Base-by-base conservation (phyloP, 2,888 invertebrate species). In the Monoplex corrugatus region DNA sequence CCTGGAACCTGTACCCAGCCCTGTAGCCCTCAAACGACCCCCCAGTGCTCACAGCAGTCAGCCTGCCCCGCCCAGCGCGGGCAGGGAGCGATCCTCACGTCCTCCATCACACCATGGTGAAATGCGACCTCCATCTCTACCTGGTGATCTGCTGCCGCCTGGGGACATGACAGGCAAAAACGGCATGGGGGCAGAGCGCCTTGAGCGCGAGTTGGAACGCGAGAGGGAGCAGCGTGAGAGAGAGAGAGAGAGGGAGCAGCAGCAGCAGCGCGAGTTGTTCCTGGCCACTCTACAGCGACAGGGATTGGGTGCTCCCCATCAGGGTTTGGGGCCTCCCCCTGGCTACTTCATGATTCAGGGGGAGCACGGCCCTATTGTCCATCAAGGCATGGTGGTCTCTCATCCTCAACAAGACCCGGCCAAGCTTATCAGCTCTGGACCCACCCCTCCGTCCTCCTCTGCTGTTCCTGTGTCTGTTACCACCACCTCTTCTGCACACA, bases 11-110 rank as follows among this genome's bases (percentile, higher is more conserved):
- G 82, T 63, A 43, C 88, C 83, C 28, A 57, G 82, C n/a, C 88
- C 88, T 2, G 43, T 83, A 72, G 63, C 78, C 0, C 43, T 83
- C 2, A 91, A 89, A 38, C 88, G 91, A 40, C 92, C 92, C 23
- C 92, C 92, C 28, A 91, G 92, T 89, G 91, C 92, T 44, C 92
- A 92, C 90, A 91, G 87, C 89, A 90, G 40, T 44, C 89, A 45
- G 80, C 68, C 68, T 28, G 44, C 78, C 68, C 40, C 40, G 10
- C 82, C 50, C 2, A 35, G 2, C 32, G 35, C 50, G 5, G 78
- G 35, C 19, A 32, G 84, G 87, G 78, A 68, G 63, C 40, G 89
- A n/a, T 28, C 89, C 38, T 57, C 83, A 45, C 50, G 89, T 6
- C 84, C 89, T 50, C 50, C 89, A 43, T 86, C 89, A 32, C 87